Base-by-base conservation (phyloP, 1,140 invertebrate genomes). In the Dendrolimus punctatus region DNA sequence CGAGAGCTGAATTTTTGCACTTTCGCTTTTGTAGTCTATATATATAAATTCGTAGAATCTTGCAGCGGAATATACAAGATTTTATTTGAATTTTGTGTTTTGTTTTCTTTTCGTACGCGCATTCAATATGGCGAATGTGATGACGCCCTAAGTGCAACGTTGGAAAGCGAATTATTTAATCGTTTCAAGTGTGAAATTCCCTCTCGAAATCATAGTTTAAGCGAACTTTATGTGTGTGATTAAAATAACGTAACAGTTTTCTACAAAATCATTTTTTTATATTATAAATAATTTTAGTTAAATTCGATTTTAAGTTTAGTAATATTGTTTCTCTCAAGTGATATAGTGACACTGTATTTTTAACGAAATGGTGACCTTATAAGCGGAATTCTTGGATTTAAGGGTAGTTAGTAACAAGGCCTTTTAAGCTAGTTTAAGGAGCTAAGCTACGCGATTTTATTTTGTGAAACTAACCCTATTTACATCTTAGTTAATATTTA, bases 361-460 rank as follows among this genome's bases (percentile, higher is more conserved):
- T 77, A 74, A 77, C 63, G 66, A 74, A 70, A 76, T 73, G 64
- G 76, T 83, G 80, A 84, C 77, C 77, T 81, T 83, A 80, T 76
- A 74, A 73, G 73, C 71, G 74, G 80, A 78, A 82, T 83, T 83
- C 71, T 77, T 76, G 76, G 76, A 80, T 73, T 57, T 83, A 83
- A 85, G 78, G 72, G 73, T 83, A 83, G 80, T 68, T 83, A 83
- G 78, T 73, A 74, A 76, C 75, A 84, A 73, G 80, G 82, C 80
- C 82, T 84, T 83, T 74, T 67, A 71, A 70, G 54, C 58, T 79
- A 78, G 68, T 58, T 72, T 80, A 71, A 82, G 72, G 60, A 66
- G 65, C 60, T 76, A 71, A 72, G 73, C 73, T 72, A 70, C 72
- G 75, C 69, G 65, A 70, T 60, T 64, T 71, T 68, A 23, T 23